A percentile compares a stretch with the other conserved stretches of the same genome.
phyloP scores from a whole-genome alignment of 1,140 invertebrate genomes.

The Drosophila kanapiae region DNA sequence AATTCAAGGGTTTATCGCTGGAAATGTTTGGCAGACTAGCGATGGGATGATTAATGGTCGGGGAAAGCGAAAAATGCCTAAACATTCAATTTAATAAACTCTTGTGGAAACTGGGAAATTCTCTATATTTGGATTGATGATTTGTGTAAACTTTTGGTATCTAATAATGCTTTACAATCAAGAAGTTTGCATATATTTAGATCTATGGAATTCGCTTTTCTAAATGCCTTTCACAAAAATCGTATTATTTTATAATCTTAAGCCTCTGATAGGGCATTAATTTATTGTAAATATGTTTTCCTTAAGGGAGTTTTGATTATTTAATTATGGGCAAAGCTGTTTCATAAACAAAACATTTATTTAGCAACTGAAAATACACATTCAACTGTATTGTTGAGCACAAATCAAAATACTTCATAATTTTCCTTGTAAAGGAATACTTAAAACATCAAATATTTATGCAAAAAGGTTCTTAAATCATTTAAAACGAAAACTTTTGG shows the following conservation, averaged over 20 bases:
- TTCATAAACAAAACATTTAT: too few relatives aligned
- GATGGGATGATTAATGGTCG: constrained; percentile 34
- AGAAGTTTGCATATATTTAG: neutral
- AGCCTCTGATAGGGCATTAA: too few relatives aligned
- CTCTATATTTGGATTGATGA: neutral
- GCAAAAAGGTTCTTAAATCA: neutral
- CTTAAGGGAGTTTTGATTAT: too few relatives aligned
- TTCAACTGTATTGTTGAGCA: neutral
- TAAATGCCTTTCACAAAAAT: too few relatives aligned
- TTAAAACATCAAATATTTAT: neutral
- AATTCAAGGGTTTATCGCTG: constrained; percentile 42
- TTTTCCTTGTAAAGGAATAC: neutral
- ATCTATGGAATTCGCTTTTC: too few relatives aligned
- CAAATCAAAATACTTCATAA: neutral
- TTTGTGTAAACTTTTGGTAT: neutral
- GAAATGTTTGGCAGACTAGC: constrained; percentile 23
- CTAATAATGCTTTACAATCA: neutral
- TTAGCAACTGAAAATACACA: too few relatives aligned
- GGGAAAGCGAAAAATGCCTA: neutral
- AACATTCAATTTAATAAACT: neutral
- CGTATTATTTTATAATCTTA: too few relatives aligned
- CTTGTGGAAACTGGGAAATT: neutral
- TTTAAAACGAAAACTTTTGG: neutral
- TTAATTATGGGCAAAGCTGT: too few relatives aligned
- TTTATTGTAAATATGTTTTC: too few relatives aligned